Evolutionary conservation across 2,113 vertebrate species (phyloP).

Genomic region (Chaenogobius annularis): DNA sequence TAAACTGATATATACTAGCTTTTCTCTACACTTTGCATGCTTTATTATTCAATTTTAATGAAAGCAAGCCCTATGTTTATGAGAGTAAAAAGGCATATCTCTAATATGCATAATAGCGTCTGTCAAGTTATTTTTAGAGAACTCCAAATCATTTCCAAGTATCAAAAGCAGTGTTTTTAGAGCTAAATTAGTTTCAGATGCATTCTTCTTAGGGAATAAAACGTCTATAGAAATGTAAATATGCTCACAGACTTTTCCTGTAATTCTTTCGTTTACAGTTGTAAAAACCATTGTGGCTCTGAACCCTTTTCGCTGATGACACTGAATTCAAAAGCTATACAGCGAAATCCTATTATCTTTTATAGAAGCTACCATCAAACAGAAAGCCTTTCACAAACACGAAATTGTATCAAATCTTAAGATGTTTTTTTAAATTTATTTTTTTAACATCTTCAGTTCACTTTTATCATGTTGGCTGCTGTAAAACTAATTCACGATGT

Average conservation of each 20-base stretch:
- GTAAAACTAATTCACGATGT: not conserved
- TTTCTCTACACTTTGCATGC: not conserved
- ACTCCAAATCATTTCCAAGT: not conserved
- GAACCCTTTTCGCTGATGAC: not conserved
- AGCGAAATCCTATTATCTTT: not conserved
- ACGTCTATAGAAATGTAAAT: constrained; percentile 3
- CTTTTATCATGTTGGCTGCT: not conserved
- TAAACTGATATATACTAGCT: not conserved
- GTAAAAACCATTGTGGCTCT: not conserved
- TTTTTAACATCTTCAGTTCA: not conserved
- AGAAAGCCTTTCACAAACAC: not conserved
- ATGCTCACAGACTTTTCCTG: not conserved
- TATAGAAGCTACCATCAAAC: not conserved
- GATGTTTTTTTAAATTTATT: not conserved
- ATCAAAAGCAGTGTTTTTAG: not conserved
- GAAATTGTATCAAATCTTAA: not conserved
- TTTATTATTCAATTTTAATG: constrained; percentile 7
- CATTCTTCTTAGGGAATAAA: not conserved
- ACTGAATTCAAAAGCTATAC: not conserved
- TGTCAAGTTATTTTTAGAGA: constrained; percentile 9
- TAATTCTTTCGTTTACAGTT: not conserved
- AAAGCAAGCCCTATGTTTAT: not conserved
- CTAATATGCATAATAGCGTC: constrained; percentile 11
- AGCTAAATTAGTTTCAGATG: constrained; percentile 8
- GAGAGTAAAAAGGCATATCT: constrained; percentile 9